Conservation (phyloP, 2,113 vertebrate genomes). For the Cranoglanis bouderius region DNA sequence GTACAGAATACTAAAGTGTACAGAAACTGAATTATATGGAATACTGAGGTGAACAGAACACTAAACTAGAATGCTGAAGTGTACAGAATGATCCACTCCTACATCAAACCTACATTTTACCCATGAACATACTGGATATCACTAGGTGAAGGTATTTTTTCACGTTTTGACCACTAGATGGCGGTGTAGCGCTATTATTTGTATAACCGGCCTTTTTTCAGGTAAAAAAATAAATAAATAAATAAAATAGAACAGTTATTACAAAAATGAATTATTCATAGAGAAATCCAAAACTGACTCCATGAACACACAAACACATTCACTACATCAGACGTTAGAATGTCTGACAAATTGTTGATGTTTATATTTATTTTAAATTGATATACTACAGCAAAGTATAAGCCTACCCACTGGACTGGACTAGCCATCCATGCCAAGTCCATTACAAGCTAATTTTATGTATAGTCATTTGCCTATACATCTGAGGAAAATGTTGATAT, state of each 20-base stretch:
- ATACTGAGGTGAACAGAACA: too few relatives aligned
- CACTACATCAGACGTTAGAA: neutral
- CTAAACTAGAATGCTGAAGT: neutral
- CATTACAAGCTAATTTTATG: too few relatives aligned
- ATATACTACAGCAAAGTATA: too few relatives aligned
- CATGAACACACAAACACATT: neutral
- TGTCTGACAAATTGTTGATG: neutral
- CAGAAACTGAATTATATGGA: neutral
- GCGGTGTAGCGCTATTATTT: slow-evolving; percentile 17
- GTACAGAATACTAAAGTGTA: too few relatives aligned
- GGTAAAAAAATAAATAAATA: too few relatives aligned
- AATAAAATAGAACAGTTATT: too few relatives aligned
- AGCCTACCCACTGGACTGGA: too few relatives aligned
- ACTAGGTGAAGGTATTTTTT: neutral
- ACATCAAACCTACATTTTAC: neutral
- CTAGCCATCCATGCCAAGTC: too few relatives aligned
- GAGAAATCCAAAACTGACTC: neutral
- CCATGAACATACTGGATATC: neutral
- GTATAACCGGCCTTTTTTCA: too few relatives aligned
- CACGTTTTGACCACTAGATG: slow-evolving; percentile 55
- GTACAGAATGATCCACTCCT: neutral
- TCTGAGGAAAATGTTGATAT: too few relatives aligned
- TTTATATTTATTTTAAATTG: neutral
- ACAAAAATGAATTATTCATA: too few relatives aligned
- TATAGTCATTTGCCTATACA: too few relatives aligned